Evolutionary conservation across 2,888 invertebrate genomes (phyloP).

Genomic region (Ceramica pisi): DNA sequence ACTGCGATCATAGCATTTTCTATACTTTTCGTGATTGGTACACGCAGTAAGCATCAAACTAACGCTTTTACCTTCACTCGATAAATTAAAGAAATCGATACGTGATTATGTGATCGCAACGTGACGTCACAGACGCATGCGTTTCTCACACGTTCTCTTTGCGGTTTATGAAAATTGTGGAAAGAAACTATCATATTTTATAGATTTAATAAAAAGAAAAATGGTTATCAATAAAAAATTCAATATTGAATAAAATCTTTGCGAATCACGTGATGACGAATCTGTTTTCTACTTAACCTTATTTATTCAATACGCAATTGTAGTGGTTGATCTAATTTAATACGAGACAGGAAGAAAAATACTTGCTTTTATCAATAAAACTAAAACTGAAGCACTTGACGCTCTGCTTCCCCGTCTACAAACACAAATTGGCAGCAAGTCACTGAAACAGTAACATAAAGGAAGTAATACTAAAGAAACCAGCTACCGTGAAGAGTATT

Average conservation of each 20-base stretch:
- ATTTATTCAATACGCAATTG: not conserved
- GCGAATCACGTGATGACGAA: not conserved
- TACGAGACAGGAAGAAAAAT: slow-evolving; percentile 12
- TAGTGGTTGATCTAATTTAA: not conserved
- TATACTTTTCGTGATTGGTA: slow-evolving; percentile 58
- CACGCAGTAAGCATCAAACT: slow-evolving; percentile 33
- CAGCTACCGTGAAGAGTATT: slow-evolving; percentile 58
- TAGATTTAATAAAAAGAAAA: not conserved
- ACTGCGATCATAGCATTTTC: slow-evolving; percentile 60
- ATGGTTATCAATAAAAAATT: not conserved
- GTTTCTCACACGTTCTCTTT: slow-evolving; percentile 45
- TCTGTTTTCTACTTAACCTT: not conserved
- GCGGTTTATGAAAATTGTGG: slow-evolving; percentile 26
- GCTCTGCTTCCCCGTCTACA: slow-evolving; percentile 40
- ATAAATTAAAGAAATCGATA: slow-evolving; percentile 60
- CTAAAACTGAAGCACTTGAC: slow-evolving; percentile 17
- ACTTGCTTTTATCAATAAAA: slow-evolving; percentile 1
- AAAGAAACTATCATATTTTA: slow-evolving; percentile 14
- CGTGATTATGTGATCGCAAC: slow-evolving; percentile 41
- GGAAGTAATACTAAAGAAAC: slow-evolving; percentile 61
- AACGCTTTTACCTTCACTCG: slow-evolving; percentile 58
- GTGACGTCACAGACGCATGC: slow-evolving; percentile 22
- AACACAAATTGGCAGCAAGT: slow-evolving; percentile 46
- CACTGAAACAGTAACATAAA: slow-evolving; percentile 43
- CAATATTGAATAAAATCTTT: no score